Conservation (phyloP, 2,888 invertebrate species). For the Leucozona laternaria region DNA sequence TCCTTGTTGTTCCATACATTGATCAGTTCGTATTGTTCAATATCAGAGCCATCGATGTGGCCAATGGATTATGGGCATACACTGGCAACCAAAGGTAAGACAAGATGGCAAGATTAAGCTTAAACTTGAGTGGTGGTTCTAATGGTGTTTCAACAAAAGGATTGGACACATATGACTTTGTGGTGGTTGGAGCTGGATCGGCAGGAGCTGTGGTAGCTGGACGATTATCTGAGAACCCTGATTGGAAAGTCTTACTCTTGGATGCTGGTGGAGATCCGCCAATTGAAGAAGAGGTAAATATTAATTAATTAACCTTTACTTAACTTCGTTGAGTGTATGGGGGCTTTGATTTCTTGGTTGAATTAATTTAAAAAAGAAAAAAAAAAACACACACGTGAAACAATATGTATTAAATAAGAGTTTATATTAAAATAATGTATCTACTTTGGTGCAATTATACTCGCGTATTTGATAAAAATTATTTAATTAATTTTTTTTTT, state of each 20-base stretch:
- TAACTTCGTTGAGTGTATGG: not conserved
- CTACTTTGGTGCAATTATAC: too few species aligned
- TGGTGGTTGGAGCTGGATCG: constrained; percentile 86
- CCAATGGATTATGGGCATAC: constrained; percentile 84
- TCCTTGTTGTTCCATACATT: constrained; percentile 86
- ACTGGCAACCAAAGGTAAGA: constrained; percentile 80
- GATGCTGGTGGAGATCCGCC: constrained; percentile 91
- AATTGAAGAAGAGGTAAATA: constrained; percentile 84
- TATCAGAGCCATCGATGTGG: constrained; percentile 85
- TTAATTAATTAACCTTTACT: not conserved
- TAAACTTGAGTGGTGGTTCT: not conserved
- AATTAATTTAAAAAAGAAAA: not conserved
- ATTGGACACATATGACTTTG: constrained; percentile 84
- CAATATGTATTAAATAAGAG: too few species aligned
- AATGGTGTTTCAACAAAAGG: constrained; percentile 53
- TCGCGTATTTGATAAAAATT: not conserved
- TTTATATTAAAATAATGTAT: not conserved
- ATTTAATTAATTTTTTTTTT: not conserved
- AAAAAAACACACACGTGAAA: not conserved
- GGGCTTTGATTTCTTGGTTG: not conserved
- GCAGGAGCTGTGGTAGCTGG: constrained; percentile 87
- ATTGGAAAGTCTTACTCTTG: constrained; percentile 90
- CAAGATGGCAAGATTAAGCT: not conserved
- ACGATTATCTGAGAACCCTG: constrained; percentile 89
- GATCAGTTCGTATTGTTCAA: constrained; percentile 86